Evolutionary conservation across 2,797 vertebrate species (phyloP), one percentile per base, ranked within the genome.

Genomic region (Pangasius djambal): DNA sequence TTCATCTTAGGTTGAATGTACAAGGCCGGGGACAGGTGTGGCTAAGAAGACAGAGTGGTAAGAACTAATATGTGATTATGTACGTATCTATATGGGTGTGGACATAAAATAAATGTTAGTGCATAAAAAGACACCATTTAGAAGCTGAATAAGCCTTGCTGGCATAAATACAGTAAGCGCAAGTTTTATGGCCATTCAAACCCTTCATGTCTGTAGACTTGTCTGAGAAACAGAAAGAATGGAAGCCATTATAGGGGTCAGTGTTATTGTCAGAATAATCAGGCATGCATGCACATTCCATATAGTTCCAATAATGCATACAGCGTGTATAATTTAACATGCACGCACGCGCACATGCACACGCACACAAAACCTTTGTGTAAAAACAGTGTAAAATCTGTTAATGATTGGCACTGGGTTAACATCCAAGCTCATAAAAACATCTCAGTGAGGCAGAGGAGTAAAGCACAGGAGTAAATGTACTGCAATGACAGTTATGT

Each of bases 401-500:
- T 82, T 59, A 18, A 52, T 18, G 75, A n/a, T 77, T 50, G 34
- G 10, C 44, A 50, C 7, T 77, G 74, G 44, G 16, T 7, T 78
- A 50, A 25, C 9, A 50, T 82, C 12, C 1, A 31, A 34, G 18
- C 12, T 65, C 20, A 82, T 70, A 55, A 84, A 88, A 72, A 52
- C 67, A 84, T 31, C 48, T 78, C 34, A 52, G 37, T 69, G 59
- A 78, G 12, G 20, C 50, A 78, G 86, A 70, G 31, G 15, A 31
- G 8, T 57, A 22, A 48, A 59, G 59, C 18, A 34, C 52, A 48
- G 15, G 52, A 59, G 40, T 75, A 78, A 84, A 52, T 48, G 13
- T 57, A 61, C 20, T 16, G 15, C 70, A 84, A 22, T 86, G 52
- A 59, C 50, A 70, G 81, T 61, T 74, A 72, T 79, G 61, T 86